A percentile compares a stretch with the other conserved stretches of the same genome.
phyloP scores from a whole-genome alignment of 2,888 invertebrate species.

The Drosophila flavopinicola region DNA sequence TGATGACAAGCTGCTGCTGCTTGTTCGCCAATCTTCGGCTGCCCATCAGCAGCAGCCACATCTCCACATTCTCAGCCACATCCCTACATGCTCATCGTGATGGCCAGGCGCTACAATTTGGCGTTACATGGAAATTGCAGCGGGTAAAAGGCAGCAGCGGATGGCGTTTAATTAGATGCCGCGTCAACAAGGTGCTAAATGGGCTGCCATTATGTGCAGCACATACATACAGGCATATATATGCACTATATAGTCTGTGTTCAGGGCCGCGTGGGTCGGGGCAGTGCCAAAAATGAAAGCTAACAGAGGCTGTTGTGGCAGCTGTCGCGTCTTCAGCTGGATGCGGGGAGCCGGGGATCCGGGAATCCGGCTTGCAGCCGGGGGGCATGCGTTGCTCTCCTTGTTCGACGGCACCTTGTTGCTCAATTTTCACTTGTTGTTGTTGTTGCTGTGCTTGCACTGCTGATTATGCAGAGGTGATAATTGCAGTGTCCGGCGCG shows the following conservation, averaged over 20 bases:
- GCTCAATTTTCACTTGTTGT: slow-evolving; percentile 44
- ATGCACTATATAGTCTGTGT: not conserved
- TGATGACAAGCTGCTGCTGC: slow-evolving; percentile 31
- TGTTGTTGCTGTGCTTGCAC: slow-evolving; percentile 25
- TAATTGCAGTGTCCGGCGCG: slow-evolving; percentile 82
- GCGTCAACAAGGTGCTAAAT: slow-evolving; percentile 84
- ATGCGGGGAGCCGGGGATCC: not conserved
- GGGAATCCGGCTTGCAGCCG: slow-evolving; percentile 40
- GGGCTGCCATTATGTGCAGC: slow-evolving; percentile 73
- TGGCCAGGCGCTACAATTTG: slow-evolving; percentile 72
- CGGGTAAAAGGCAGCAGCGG: slow-evolving; percentile 23
- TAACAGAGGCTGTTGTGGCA: slow-evolving; percentile 51
- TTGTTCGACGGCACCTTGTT: slow-evolving; percentile 57
- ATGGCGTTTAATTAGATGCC: slow-evolving; percentile 81
- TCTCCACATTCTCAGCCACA: slow-evolving; percentile 45
- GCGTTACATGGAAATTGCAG: slow-evolving; percentile 72
- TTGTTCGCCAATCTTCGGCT: slow-evolving; percentile 16
- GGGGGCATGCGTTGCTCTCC: slow-evolving; percentile 76
- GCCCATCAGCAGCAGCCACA: slow-evolving; percentile 45
- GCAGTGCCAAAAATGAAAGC: slow-evolving; percentile 69
- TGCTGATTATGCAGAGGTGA: slow-evolving; percentile 82
- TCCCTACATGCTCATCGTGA: no score
- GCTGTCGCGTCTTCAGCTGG: slow-evolving; percentile 53
- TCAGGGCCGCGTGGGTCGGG: slow-evolving; percentile 72
- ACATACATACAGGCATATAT: not conserved